These are phyloP conservation scores for Ligdia adustata DNA, from an alignment of 2,888 invertebrate species.

Conservation along the genomic window DNA sequence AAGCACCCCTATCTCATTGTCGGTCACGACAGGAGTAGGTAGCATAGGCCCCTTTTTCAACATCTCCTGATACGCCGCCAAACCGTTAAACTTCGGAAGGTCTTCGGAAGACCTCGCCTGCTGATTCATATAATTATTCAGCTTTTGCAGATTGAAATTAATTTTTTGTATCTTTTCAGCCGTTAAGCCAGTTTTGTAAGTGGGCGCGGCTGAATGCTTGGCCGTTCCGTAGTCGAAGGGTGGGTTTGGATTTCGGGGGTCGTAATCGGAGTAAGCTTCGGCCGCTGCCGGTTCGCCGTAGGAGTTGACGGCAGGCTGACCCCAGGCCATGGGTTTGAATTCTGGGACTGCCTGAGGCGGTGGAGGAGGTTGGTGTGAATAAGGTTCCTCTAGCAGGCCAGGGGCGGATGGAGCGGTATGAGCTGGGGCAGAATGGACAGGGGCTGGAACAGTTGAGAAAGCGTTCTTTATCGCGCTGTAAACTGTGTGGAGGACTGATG, in stretches of 20 bases:
- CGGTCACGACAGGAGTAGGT: constrained; percentile 69
- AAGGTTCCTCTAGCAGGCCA: constrained; percentile 35
- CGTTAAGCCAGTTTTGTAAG: constrained; percentile 55
- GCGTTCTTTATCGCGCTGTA: constrained; percentile 72
- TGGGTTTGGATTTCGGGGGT: constrained; percentile 57
- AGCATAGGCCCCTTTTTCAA: constrained; percentile 58
- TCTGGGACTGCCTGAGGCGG: constrained; percentile 58
- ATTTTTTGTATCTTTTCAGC: constrained; percentile 73
- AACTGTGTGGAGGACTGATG: constrained; percentile 67
- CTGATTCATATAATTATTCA: constrained; percentile 58
- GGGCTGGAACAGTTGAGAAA: constrained; percentile 45
- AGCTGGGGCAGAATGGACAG: constrained; percentile 41
- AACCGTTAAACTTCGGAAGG: constrained; percentile 54
- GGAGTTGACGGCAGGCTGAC: constrained; percentile 62
- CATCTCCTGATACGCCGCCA: constrained; percentile 58
- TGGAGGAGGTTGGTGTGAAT: constrained; percentile 61
- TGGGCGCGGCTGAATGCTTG: constrained; percentile 51
- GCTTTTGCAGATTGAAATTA: constrained; percentile 65
- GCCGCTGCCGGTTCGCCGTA: constrained; percentile 71
- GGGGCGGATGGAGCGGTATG: constrained; percentile 37
- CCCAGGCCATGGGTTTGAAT: constrained; percentile 71
- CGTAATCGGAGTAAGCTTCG: constrained; percentile 63
- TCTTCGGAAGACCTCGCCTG: constrained; percentile 69
- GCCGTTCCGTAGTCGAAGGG: constrained; percentile 59
- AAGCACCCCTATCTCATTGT: constrained; percentile 73